Evolutionary conservation across 2,113 vertebrate genomes (phyloP).

Genomic region (Tympanuchus pallidicinctus): DNA sequence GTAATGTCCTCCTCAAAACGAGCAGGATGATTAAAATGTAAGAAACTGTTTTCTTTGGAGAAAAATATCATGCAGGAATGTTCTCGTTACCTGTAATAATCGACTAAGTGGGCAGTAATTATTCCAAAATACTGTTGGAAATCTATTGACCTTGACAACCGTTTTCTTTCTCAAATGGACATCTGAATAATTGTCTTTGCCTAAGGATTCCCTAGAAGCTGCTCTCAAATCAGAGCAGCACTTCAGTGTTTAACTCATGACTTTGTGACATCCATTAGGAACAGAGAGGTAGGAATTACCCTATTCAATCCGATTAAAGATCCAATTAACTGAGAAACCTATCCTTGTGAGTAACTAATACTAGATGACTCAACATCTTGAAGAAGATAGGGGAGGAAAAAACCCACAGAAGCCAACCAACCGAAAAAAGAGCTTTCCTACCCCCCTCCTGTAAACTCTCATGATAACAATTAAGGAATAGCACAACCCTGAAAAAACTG

Average conservation of each 20-base stretch:
- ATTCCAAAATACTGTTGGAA: background rate
- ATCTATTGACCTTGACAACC: background rate
- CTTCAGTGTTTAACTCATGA: constrained; percentile 27
- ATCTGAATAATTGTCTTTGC: background rate
- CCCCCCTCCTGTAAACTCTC: background rate
- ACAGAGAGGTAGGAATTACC: constrained; percentile 48
- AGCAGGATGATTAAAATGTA: background rate
- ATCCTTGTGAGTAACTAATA: background rate
- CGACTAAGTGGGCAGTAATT: background rate
- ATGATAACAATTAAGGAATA: background rate
- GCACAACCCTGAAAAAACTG: background rate
- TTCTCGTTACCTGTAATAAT: background rate
- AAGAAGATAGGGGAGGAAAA: background rate
- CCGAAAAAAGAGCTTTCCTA: background rate
- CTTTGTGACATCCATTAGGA: constrained; percentile 41
- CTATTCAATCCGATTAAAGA: constrained; percentile 55
- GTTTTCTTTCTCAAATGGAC: background rate
- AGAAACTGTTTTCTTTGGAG: background rate
- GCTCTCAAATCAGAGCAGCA: constrained; percentile 14
- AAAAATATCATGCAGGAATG: accelerated
- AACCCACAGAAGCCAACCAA: background rate
- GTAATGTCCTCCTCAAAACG: background rate
- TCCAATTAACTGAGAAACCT: constrained; percentile 51
- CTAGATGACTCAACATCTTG: background rate
- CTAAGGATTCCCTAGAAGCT: constrained; percentile 31